These are phyloP conservation scores for Plagodis pulveraria DNA, from an alignment of 2,888 invertebrate species.

Conservation along the genomic window DNA sequence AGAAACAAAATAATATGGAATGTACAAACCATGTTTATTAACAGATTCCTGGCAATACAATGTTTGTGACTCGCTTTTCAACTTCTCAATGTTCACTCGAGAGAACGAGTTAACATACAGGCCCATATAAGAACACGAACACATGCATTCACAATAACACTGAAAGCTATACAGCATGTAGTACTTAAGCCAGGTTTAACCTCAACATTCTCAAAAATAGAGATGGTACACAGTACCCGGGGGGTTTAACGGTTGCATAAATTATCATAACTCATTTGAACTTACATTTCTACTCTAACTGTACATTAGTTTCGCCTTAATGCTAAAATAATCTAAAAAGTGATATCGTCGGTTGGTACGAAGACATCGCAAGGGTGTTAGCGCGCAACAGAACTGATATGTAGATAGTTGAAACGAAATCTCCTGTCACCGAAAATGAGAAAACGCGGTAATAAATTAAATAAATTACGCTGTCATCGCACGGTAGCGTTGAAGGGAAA, in stretches of 20 bases:
- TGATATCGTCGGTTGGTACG: conserved; percentile 79
- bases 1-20: conserved; percentile 91
- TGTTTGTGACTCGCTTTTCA: conserved; percentile 73
- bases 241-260: conserved; percentile 76
- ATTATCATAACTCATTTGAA: conserved; percentile 81
- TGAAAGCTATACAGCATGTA: conserved; percentile 74
- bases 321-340: conserved; percentile 84
- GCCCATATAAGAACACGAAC: conserved; percentile 59
- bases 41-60: conserved; percentile 87
- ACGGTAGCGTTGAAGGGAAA: conserved; percentile 61
- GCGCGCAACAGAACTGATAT: conserved; percentile 79
- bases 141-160: conserved; percentile 75
- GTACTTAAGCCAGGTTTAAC: conserved; percentile 73
- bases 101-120: conserved; percentile 55
- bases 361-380: conserved; percentile 65
- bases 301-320: conserved; percentile 86
- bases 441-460: conserved; percentile 69
- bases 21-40: conserved; percentile 91
- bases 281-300: conserved; percentile 85
- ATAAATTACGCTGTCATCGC: conserved; percentile 70
- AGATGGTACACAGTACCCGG: conserved; percentile 76
- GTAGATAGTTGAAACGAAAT: conserved; percentile 64
- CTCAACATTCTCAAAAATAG: conserved; percentile 66
- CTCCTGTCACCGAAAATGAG: conserved; percentile 70
- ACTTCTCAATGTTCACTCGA: conserved; percentile 51